Conservation (phyloP, 2,888 invertebrate genomes). For the Sisyra nigra region DNA sequence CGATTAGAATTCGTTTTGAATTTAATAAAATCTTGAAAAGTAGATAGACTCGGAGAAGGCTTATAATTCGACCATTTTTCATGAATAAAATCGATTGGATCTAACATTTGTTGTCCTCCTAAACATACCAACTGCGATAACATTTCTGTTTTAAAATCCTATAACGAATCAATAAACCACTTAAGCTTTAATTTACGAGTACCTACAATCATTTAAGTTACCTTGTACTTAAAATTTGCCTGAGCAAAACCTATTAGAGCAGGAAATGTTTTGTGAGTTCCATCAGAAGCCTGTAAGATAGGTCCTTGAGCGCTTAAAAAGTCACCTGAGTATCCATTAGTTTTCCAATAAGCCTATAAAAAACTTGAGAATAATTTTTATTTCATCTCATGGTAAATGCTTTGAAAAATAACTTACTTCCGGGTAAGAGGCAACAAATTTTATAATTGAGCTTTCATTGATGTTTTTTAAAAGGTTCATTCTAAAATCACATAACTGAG, state of each 20-base stretch:
- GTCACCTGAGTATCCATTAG: constrained; percentile 16
- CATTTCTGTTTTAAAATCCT: constrained; percentile 13
- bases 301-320: constrained; percentile 14
- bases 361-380: not conserved
- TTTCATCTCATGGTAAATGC: too few species aligned
- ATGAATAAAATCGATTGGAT: constrained; percentile 17
- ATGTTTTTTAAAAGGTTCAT: constrained; percentile 10
- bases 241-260: constrained; percentile 15
- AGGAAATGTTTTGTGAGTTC: constrained; percentile 12
- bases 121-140: constrained; percentile 16
- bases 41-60: too few species aligned
- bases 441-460: constrained; percentile 13
- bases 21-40: too few species aligned
- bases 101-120: constrained; percentile 17
- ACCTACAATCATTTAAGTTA: too few species aligned
- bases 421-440: constrained; percentile 18
- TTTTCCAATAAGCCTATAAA: constrained; percentile 18
- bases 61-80: constrained; percentile 14
- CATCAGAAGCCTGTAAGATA: constrained; percentile 15
- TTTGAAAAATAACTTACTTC: constrained; percentile 11
- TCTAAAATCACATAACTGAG: constrained; percentile 13
- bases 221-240: not conserved
- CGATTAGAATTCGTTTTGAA: too few species aligned
- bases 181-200: too few species aligned
- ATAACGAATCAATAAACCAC: constrained; percentile 7